Evolutionary conservation across 2,113 vertebrate species (phyloP).

Genomic region (Sylvilagus bachmani): DNA sequence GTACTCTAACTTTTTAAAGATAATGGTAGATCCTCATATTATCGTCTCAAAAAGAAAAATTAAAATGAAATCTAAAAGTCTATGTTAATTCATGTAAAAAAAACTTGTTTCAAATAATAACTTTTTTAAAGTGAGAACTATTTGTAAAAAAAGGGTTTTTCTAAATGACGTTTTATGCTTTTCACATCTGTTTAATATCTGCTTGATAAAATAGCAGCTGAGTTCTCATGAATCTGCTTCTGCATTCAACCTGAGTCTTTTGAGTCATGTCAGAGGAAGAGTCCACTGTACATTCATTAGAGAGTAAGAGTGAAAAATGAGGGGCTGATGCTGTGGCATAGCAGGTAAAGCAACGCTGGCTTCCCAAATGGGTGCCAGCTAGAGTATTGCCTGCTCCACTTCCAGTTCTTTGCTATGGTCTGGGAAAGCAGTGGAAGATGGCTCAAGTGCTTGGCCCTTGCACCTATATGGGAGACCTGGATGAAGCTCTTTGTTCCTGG

Average conservation of each 20-base stretch:
- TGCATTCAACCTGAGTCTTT: background rate
- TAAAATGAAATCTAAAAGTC: background rate
- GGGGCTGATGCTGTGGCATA: too few relatives aligned
- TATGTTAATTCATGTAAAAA: background rate
- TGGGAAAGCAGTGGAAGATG: too few relatives aligned
- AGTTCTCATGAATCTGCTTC: slow-evolving; percentile 1
- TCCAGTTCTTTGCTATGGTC: too few relatives aligned
- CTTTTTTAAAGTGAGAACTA: background rate
- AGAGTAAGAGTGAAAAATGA: background rate
- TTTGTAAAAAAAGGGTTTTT: background rate
- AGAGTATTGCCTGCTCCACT: too few relatives aligned
- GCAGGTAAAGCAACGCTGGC: too few relatives aligned
- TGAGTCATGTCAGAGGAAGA: background rate
- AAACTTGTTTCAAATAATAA: background rate
- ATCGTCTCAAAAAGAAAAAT: background rate
- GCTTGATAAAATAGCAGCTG: background rate
- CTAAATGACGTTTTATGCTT: slow-evolving; percentile 13
- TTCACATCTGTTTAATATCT: background rate
- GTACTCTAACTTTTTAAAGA: background rate
- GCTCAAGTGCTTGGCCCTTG: too few relatives aligned
- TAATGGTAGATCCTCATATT: background rate
- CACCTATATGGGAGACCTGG: too few relatives aligned
- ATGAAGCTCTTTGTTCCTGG: too few relatives aligned
- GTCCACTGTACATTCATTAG: background rate
- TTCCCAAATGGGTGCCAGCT: too few relatives aligned